Base-by-base conservation (phyloP, 1,140 invertebrate genomes). In the Drosophila nigromelanica region DNA sequence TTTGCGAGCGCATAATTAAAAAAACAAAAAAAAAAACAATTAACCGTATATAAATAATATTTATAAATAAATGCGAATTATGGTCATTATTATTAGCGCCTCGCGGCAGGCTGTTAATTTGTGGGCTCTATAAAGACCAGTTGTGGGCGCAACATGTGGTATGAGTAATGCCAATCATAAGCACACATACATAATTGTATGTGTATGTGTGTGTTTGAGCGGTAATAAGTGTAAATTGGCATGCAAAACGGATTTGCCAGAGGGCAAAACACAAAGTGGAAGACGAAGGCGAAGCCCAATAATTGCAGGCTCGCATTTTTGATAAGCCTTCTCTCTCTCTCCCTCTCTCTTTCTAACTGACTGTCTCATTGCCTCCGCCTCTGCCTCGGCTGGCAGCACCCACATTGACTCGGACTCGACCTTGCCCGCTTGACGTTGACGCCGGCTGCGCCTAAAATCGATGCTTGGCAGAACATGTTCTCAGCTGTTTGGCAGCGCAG, bases 291-390 rank as follows among this genome's bases (percentile, higher is more conserved):
- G 72, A 69, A 78, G 79, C 55, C 45, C 70, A 47, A 62, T 74
- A 81, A 81, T 64, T 52, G 74, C 74, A 39, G 45, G 24, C 78
- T 62, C 74, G 59, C 59, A 74, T 68, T 69, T 62, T 64, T 55
- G 52, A 61, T 72, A 67, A 47, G 43, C 33, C 10, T 24, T 37
- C 35, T 12, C 59, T 39, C 5, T 0, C 27, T 27, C 5, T 0
- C 27, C 6, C 27, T 27, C 5, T 6, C 27, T 27, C 5, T 1
- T 0, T 27, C 30, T 33, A 0, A 0, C 33, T 35, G 7, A 24
- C 3, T n/a, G 4, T 10, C 18, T 6, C 18, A 24, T 24, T 21
- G 14, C 4, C 42, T 11, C 12, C 33, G 40, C 40, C 61, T 45
- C 27, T 50, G 8, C 8, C 40, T 5, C 8, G 37, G 66, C 30